Evolutionary conservation across 2,797 vertebrate genomes (phyloP), one percentile per base, ranked within the genome.

Genomic region (Macrochelys suwanniensis): DNA sequence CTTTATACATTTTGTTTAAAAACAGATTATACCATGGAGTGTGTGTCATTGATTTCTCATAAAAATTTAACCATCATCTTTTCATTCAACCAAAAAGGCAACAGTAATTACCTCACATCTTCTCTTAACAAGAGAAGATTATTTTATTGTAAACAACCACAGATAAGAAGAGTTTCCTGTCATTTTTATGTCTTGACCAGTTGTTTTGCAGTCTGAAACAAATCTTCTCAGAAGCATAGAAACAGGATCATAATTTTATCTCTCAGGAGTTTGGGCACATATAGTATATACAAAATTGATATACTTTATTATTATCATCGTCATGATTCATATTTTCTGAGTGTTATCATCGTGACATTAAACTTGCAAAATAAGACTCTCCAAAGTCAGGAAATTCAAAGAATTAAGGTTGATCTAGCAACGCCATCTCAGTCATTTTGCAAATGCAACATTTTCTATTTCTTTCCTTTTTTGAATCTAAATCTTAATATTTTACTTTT

Each of bases 401-500:
- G 12, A 65, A 47, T 65, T 3, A 4, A 87, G 28, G 11, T 59
- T 74, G 7, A 88, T 77, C 88, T 11, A 21, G 86, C 17, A 61
- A n/a, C 61, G 37, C 77, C 57, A 79, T 31, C n/a, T 71, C 2
- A 51, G 2, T 33, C 0, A 26, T 82, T 91, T 93, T 93, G 3
- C 5, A 37, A 68, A 92, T 1, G 3, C 2, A 91, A 50, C 17
- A 1, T 1, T 85, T 90, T 78, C 8, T 13, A 28, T 78, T 1
- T 87, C 12, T 83, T 87, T 92, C 17, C 17, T 53, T 21, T 51
- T 82, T 77, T 4, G 85, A 90, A 71, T 11, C 56, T 0, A 0
- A 71, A 51, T 88, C 51, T 86, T 90, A 53, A 10, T 84, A 90
- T 94, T 94, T 87, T 79, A 65, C 4, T 77, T 2, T 82, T 5